Evolutionary conservation across 2,797 vertebrate species (phyloP), one percentile per base, ranked within the genome.

Genomic region (Phyllotis vaccarum): DNA sequence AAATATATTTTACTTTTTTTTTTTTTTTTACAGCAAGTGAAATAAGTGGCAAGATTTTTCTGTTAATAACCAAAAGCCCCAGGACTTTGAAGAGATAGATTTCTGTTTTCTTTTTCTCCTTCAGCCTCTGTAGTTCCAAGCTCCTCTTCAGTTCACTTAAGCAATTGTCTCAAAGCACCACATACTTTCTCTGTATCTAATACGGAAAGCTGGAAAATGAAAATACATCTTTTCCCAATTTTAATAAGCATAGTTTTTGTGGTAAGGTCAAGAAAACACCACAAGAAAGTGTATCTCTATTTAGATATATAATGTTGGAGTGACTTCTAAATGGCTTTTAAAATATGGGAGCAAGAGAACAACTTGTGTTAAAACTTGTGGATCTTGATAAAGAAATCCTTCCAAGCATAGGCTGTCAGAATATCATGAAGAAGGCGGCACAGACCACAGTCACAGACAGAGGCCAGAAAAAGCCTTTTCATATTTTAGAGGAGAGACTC

Each of bases 291-390:
- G 0, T 22, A 34, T 86, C n/a, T 90, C 70, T 49, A 86, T 75
- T 94, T 96, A 87, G 79, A 74, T 56, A 14, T 66, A 72, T 68
- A 81, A 80, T 52, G 75, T 85, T 60, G 68, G n/a, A 37, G 78
- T 74, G 5, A 49, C 94, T 93, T 94, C 46, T 89, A 89, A 70
- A 31, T 93, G 19, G 37, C 10, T 21, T 40, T 87, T 40, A 52
- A 78, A 22, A 58, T 83, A 46, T 11, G 62, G 5, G 43, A 82
- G 40, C n/a, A 52, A 6, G 37, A 89, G 74, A 92, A 78, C 31
- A 94, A 60, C 19, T 89, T 31, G 68, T 2, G 11, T 70, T 95
- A 91, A 96, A 96, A 90, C 76, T 82, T 58, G 40, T 37, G 7
- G 40, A 79, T 37, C 19, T 90, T 72, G 87, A 58, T 82, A 86